Base-by-base conservation (phyloP, 1,140 invertebrate species). In the Lasioglossum baleicum region DNA sequence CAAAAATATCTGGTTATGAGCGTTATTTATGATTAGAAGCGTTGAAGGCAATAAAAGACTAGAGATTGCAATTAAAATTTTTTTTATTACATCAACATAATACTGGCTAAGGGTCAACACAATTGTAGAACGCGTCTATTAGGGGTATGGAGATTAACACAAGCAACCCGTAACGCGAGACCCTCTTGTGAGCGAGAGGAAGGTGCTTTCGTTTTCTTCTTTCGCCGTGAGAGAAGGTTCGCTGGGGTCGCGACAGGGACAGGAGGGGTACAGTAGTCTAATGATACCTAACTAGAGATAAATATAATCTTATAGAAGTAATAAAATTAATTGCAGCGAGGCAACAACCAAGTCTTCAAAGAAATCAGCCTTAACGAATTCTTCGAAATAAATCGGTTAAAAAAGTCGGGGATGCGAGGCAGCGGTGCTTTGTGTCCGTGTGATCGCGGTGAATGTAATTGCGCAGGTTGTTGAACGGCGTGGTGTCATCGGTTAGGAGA, bases 51-150 rank as follows among this genome's bases (percentile, higher is more conserved):
- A 31, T 31, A 48, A 26, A 26, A 66, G 7, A 53, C 40, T 0
- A 48, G 5, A 15, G 2, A 4, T n/a, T 72, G 85, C 78, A 81
- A 81, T 87, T 87, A 87, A 87, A 86, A 84, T 74, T 81, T 88
- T 85, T 89, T 90, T 91, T 91, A 91, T 90, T 90, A 89, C 87
- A 88, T 90, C 82, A 92, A 91, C 88, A 84, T 91, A 92, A 91
- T 92, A 90, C 89, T 91, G 88, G 81, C 88, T 91, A 89, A 89
- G 87, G 88, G 89, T 88, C 83, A 89, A 91, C 89, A 90, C 87
- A 91, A 91, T 91, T 64, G 87, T 87, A 87, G 87, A 89, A 88
- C 90, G 87, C 85, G 87, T 90, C 88, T 90, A 91, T 88, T 53
- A 71, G 83, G 80, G 80, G 61, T 75, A 80, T 53, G 73, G 80